These are phyloP conservation scores for Zaprionus taronus DNA, from an alignment of 1,140 invertebrate genomes.

Conservation along the genomic window DNA sequence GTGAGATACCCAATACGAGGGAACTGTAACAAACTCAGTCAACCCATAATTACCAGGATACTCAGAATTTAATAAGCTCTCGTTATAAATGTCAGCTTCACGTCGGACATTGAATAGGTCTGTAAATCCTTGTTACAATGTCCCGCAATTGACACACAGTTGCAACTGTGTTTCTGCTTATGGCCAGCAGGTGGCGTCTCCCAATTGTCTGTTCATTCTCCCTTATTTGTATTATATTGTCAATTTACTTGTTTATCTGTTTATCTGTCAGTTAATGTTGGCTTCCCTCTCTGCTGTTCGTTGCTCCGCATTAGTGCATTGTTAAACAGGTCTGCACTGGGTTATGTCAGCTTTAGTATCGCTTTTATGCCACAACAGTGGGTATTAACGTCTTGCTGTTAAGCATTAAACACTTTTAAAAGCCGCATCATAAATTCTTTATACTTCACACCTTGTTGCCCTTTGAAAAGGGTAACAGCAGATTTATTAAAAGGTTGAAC, in stretches of 20 bases:
- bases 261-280: slow-evolving; percentile 27
- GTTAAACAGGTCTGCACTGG: not conserved
- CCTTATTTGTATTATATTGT: slow-evolving; percentile 28
- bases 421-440: not conserved
- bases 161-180: slow-evolving; percentile 4
- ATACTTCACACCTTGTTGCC: not conserved
- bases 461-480: not conserved
- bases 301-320: slow-evolving; percentile 5
- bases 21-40: not conserved
- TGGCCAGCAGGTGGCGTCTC: slow-evolving; percentile 22
- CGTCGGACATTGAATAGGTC: slow-evolving; percentile 1
- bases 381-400: not conserved
- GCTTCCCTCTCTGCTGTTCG: not conserved
- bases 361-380: not conserved
- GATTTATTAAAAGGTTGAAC: not conserved
- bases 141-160: slow-evolving; percentile 9
- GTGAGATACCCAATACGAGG: not conserved
- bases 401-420: not conserved
- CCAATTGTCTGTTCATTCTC: not conserved
- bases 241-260: slow-evolving; percentile 36
- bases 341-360: not conserved
- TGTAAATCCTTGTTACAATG: slow-evolving; percentile 8
- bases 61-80: not conserved
- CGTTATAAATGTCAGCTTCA: slow-evolving; percentile 1
- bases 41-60: not conserved